A percentile compares a stretch with the other conserved stretches of the same genome.
These are phyloP conservation scores for Tangara arthus DNA, from an alignment of 2,797 vertebrate genomes.

Conservation along the genomic window DNA sequence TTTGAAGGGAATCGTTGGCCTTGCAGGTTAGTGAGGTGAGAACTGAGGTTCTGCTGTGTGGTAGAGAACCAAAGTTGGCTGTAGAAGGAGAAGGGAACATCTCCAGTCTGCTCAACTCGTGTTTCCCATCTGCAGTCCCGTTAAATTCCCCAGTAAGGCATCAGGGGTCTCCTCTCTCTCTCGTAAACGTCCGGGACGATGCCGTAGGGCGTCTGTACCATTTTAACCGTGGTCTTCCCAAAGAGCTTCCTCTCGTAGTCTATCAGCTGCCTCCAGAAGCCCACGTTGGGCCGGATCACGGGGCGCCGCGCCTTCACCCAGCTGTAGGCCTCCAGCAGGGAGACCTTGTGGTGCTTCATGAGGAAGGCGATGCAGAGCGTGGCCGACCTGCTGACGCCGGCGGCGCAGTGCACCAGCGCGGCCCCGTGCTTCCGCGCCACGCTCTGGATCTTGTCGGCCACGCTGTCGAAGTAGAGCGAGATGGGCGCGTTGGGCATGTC, in stretches of 20 bases:
- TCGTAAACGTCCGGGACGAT: constrained; percentile 92
- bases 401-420: constrained; percentile 92
- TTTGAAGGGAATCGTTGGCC: constrained; percentile 39
- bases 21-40: constrained; percentile 67
- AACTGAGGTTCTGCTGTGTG: constrained; percentile 50
- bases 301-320: constrained; percentile 95
- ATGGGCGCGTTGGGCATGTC: constrained; percentile 95
- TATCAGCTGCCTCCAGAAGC: constrained; percentile 97
- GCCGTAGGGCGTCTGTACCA: constrained; percentile 96
- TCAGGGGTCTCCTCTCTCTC: constrained; percentile 90
- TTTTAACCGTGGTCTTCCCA: constrained; percentile 93
- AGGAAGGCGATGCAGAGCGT: constrained; percentile 96
- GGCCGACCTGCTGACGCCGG: constrained; percentile 93
- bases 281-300: constrained; percentile 92
- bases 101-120: neutral
- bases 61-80: constrained; percentile 59
- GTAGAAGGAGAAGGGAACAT: constrained; percentile 55
- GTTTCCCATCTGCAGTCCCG: constrained; percentile 42
- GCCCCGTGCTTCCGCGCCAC: constrained; percentile 90
- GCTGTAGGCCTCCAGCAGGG: constrained; percentile 91
- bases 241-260: constrained; percentile 96
- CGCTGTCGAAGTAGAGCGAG: constrained; percentile 93
- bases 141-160: constrained; percentile 94
- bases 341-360: constrained; percentile 95
- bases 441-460: constrained; percentile 95